These are phyloP conservation scores for Mythimna lalbum DNA, from an alignment of 2,888 invertebrate genomes.

Conservation along the genomic window DNA sequence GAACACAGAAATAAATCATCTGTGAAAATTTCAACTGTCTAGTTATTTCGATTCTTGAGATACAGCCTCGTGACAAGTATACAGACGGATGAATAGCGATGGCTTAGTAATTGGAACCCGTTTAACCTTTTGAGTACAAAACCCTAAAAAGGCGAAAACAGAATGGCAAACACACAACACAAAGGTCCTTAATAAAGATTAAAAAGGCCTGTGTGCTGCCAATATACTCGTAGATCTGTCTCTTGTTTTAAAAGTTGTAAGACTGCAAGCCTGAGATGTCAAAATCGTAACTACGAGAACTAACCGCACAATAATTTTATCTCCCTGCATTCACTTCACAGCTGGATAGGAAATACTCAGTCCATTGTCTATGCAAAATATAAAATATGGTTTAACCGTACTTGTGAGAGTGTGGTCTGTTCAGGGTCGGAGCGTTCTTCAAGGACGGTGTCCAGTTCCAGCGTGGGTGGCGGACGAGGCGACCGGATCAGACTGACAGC, in stretches of 20 bases:
- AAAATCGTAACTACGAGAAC: no score
- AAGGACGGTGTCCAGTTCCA: conserved; percentile 95
- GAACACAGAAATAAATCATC: no score
- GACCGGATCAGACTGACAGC: conserved; percentile 88
- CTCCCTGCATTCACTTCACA: neutral
- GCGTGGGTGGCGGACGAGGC: conserved; percentile 93
- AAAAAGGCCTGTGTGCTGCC: neutral
- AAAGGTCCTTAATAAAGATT: no score
- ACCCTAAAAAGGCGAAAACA: no score
- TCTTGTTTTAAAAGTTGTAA: neutral
- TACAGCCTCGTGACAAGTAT: no score
- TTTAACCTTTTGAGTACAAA: no score
- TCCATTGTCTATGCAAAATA: neutral
- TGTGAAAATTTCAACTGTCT: no score
- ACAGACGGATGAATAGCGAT: no score
- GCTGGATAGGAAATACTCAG: neutral
- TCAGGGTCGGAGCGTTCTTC: conserved; percentile 96
- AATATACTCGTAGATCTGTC: neutral
- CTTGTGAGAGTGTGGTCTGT: conserved; percentile 91
- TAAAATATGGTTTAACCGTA: conserved; percentile 54
- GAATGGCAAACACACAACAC: no score
- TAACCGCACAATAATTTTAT: neutral
- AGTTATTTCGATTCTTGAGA: no score
- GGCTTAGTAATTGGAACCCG: no score
- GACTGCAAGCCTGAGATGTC: neutral